Evolutionary conservation across 2,888 invertebrate species (phyloP).

Genomic region (Parnassius apollo): DNA sequence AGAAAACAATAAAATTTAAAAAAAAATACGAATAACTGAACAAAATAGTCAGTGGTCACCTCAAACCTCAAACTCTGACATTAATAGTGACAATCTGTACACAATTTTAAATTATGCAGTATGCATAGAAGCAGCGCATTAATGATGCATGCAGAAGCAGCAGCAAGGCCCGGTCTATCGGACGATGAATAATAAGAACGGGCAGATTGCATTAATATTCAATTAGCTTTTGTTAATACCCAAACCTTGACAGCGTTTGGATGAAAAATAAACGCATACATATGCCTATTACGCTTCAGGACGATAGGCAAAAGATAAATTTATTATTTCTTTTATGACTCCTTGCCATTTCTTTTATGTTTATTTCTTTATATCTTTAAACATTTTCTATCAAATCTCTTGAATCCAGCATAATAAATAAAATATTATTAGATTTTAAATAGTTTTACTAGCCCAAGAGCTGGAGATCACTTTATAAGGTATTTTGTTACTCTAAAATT

Average conservation of each 20-base stretch:
- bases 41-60: too few species aligned
- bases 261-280: constrained; percentile 41
- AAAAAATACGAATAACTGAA: too few species aligned
- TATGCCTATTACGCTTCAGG: constrained; percentile 20
- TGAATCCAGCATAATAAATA: constrained; percentile 25
- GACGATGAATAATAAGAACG: constrained; percentile 35
- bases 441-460: not conserved
- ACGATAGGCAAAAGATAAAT: constrained; percentile 45
- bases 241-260: constrained; percentile 62
- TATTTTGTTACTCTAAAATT: too few species aligned
- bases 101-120: constrained; percentile 13
- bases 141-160: constrained; percentile 33
- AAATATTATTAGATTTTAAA: not conserved
- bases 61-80: too few species aligned
- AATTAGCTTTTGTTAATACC: constrained; percentile 49
- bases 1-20: too few species aligned
- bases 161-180: constrained; percentile 27
- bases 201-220: constrained; percentile 36
- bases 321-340: constrained; percentile 50
- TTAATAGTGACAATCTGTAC: too few species aligned
- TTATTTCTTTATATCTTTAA: constrained; percentile 28
- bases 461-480: too few species aligned
- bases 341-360: constrained; percentile 47
- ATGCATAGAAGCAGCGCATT: constrained; percentile 31
- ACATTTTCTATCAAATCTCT: constrained; percentile 37